These are phyloP conservation scores for Pristiophorus japonicus DNA, from an alignment of 2,113 vertebrate species.

Conservation along the genomic window DNA sequence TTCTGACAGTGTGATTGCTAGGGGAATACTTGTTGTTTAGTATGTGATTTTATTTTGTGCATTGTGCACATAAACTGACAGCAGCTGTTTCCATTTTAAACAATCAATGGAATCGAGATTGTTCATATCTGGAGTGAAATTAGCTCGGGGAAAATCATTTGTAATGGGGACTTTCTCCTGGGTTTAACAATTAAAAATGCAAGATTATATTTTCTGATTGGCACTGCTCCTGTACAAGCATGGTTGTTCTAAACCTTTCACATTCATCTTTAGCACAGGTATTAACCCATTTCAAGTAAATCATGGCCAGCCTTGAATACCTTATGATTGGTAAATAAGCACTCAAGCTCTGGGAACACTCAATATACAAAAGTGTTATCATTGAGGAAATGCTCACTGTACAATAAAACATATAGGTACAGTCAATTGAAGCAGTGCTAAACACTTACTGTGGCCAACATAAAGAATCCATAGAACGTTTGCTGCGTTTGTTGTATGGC, in stretches of 20 bases:
- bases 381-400: background rate
- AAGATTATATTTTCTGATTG: background rate
- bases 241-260: background rate
- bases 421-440: background rate
- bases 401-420: too few species aligned
- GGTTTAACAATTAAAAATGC: background rate
- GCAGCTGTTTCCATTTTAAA: background rate
- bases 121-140: background rate
- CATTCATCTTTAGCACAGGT: background rate
- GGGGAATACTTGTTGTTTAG: background rate
- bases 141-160: background rate
- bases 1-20: background rate
- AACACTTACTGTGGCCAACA: slow-evolving; percentile 67
- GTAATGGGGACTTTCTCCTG: background rate
- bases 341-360: background rate
- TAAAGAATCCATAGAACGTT: slow-evolving; percentile 68
- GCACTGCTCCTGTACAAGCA: background rate
- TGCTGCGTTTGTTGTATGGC: slow-evolving; percentile 53
- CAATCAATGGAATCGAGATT: background rate
- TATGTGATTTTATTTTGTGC: background rate
- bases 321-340: background rate
- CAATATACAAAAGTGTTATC: background rate
- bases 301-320: background rate
- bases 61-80: background rate
- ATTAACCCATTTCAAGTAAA: background rate